Conservation (phyloP, 2,888 invertebrate species). For the Ganaspis brasiliensis region DNA sequence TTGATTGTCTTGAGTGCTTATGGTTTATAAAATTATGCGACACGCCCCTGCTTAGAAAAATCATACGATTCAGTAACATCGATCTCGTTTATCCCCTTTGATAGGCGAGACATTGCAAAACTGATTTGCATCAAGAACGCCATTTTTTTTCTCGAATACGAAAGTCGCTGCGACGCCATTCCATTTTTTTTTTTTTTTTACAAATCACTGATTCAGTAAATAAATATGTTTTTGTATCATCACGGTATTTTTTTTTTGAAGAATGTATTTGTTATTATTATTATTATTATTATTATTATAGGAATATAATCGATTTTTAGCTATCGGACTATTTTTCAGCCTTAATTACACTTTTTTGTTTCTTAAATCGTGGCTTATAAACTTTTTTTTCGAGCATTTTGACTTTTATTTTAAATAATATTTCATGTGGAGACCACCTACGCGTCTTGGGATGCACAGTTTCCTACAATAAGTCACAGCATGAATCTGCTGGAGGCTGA, state of each 20-base stretch:
- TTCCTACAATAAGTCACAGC: conserved; percentile 74
- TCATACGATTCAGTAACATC: conserved; percentile 36
- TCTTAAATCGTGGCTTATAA: too few relatives aligned
- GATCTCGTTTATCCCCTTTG: conserved; percentile 41
- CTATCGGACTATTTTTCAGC: not conserved
- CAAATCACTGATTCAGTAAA: conserved; percentile 9
- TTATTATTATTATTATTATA: too few relatives aligned
- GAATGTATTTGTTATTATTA: too few relatives aligned
- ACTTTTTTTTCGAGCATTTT: not conserved
- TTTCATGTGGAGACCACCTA: conserved; percentile 65
- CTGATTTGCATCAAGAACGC: conserved; percentile 40
- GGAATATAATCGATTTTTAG: too few relatives aligned
- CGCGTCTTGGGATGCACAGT: conserved; percentile 63
- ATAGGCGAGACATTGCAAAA: conserved; percentile 29
- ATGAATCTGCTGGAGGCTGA: conserved; percentile 68
- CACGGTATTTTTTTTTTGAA: too few relatives aligned
- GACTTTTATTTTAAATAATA: conserved; percentile 25
- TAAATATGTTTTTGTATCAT: too few relatives aligned
- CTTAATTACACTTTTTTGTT: not conserved
- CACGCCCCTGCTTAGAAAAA: conserved; percentile 36
- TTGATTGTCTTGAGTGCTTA: conserved; percentile 11
- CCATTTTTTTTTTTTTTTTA: not conserved
- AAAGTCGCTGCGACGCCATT: conserved; percentile 25
- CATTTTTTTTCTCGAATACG: conserved; percentile 20
- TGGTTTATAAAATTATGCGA: conserved; percentile 37